Evolutionary conservation across 1,140 invertebrate species (phyloP), one percentile per base, ranked within the genome.

Genomic region (Saccostrea cuccullata): DNA sequence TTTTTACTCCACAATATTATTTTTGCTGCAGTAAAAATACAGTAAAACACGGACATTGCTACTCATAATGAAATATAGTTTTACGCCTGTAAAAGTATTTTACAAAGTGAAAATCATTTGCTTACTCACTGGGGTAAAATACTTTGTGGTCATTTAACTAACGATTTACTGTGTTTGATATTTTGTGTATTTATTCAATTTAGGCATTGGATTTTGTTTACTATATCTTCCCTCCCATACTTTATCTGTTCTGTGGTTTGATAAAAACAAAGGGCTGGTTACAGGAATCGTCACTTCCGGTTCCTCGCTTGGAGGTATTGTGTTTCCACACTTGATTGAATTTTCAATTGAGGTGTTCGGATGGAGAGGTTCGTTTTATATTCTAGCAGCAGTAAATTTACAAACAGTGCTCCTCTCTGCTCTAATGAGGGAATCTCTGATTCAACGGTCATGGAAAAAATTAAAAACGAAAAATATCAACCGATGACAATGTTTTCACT

Each of bases 241-340:
- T 0, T 88, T 94, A 3, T 90, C 91, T 70, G 98, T 98, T 12
- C 97, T 98, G 95, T 99, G 98, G 95, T 99, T 98, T 94, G 97
- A 98, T 94, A 97, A 97, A 95, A 97, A 97, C 96, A 95, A 98
- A 77, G 98, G 98, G 8, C 94, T 99, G 55, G 98, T 98, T 0
- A 98, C 98, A 1, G 98, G 98, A 15, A 97, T 99, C 64, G 97
- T 97, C 0, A 98, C 98, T 2, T 98, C 98, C 93, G 98, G 98
- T 15, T 98, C 98, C 0, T 98, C 98, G 26, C 97, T 98, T 47
- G 96, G 96, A 0, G 97, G 97, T 1, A 97, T 98, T 92, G 93
- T 98, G 0, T 97, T 87, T 97, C 97, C 26, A 11, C 92, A 93
- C 13, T 93, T 98, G 40, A 96, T 96, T 20, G 95, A 95, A 36